phyloP scores from a whole-genome alignment of 2,113 vertebrate species.

The Lasiurus borealis region DNA sequence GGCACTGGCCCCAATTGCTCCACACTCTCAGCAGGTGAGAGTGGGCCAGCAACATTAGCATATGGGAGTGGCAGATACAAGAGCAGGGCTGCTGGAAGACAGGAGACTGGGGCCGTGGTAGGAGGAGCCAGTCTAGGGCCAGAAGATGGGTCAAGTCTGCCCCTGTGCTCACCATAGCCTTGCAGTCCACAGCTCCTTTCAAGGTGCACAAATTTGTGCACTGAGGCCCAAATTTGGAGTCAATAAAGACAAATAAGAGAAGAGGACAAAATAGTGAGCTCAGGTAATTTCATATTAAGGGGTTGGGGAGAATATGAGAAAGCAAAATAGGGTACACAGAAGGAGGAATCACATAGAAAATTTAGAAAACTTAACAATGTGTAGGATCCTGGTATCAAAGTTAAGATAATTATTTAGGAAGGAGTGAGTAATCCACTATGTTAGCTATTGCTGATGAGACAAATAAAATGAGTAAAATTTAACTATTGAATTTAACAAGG shows the following conservation, averaged over 20 bases:
- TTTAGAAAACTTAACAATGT: neutral
- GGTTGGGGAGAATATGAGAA: neutral
- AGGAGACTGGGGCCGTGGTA: no score
- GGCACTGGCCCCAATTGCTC: no score
- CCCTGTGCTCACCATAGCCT: no score
- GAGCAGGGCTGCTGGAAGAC: no score
- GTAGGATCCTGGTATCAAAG: neutral
- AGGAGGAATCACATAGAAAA: neutral
- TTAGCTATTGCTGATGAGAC: neutral
- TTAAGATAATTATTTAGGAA: neutral
- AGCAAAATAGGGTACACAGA: neutral
- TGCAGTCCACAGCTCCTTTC: no score
- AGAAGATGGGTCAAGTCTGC: no score
- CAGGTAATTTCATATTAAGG: neutral
- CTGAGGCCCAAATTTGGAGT: neutral
- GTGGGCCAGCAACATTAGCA: no score
- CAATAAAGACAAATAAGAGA: neutral
- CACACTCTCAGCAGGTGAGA: no score
- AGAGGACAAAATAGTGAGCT: neutral
- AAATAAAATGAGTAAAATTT: neutral
- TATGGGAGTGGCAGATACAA: no score
- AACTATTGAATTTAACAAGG: neutral
- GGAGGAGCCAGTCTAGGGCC: no score
- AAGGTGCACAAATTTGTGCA: no score
- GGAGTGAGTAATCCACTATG: neutral